Conservation (phyloP, 2,888 invertebrate genomes). For the Lissonota sp. region DNA sequence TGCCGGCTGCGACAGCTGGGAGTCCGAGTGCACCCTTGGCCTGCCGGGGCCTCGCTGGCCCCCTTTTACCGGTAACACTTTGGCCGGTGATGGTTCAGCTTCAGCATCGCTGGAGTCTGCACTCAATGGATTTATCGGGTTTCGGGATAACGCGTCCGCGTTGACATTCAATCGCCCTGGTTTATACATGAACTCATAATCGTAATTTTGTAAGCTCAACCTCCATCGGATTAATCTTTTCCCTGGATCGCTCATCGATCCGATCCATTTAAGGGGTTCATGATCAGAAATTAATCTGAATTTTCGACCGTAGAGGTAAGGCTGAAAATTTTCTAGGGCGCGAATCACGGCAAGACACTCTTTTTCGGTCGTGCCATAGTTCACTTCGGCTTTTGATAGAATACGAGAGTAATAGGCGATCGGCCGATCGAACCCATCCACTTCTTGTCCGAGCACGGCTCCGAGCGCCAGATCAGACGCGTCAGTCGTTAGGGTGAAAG, state of each 20-base stretch:
- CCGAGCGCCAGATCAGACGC: slow-evolving; percentile 70
- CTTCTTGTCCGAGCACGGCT: slow-evolving; percentile 49
- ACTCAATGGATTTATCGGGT: neutral
- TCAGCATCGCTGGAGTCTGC: neutral
- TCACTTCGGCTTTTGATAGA: slow-evolving; percentile 25
- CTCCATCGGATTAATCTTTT: slow-evolving; percentile 24
- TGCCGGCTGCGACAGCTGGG: no score
- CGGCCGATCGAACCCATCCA: slow-evolving; percentile 59
- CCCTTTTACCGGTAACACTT: neutral
- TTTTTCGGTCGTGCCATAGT: slow-evolving; percentile 47
- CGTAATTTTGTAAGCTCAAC: no score
- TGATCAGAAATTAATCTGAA: slow-evolving; percentile 23
- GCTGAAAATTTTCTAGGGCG: no score
- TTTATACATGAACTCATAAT: no score
- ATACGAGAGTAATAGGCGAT: no score
- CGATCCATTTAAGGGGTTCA: slow-evolving; percentile 26
- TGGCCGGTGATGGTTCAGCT: no score
- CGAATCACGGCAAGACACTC: slow-evolving; percentile 47
- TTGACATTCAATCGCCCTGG: no score
- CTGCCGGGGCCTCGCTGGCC: no score
- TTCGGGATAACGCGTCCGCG: no score
- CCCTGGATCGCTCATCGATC: slow-evolving; percentile 5
- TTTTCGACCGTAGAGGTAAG: no score
- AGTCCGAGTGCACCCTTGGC: neutral
- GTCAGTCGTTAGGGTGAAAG: slow-evolving; percentile 75